Conservation (phyloP, 1,140 invertebrate genomes). For the Stegodyphus mimosarum region DNA sequence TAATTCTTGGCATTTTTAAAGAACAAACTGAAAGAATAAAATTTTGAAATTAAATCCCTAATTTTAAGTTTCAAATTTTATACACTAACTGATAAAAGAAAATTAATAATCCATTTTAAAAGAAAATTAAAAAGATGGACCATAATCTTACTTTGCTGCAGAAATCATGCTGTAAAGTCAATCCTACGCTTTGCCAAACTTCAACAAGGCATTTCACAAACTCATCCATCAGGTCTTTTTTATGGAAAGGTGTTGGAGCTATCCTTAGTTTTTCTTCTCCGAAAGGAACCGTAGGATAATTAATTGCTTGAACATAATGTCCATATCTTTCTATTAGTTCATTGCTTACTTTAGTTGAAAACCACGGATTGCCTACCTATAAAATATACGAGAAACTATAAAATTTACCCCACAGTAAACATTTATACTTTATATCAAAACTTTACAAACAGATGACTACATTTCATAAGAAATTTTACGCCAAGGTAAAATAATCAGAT, state of each 20-base stretch:
- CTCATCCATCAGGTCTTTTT: slow-evolving; percentile 86
- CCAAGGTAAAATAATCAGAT: too few species aligned
- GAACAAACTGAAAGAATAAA: too few species aligned
- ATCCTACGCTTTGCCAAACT: slow-evolving; percentile 73
- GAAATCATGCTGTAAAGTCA: slow-evolving; percentile 62
- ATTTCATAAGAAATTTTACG: too few species aligned
- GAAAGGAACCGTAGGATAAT: slow-evolving; percentile 95
- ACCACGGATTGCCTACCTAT: slow-evolving; percentile 85
- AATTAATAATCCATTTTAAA: background rate
- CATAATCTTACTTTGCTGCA: slow-evolving; percentile 69
- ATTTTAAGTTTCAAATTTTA: too few species aligned
- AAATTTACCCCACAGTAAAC: too few species aligned
- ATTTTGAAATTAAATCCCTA: too few species aligned
- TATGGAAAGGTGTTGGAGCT: slow-evolving; percentile 94
- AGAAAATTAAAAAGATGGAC: slow-evolving; percentile 1
- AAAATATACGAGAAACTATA: background rate
- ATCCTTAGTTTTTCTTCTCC: slow-evolving; percentile 93
- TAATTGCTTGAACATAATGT: slow-evolving; percentile 98
- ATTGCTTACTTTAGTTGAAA: slow-evolving; percentile 85
- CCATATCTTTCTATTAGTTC: slow-evolving; percentile 84
- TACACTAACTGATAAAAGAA: background rate
- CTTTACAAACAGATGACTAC: too few species aligned
- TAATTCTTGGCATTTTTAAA: too few species aligned
- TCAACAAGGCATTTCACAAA: slow-evolving; percentile 80
- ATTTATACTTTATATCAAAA: too few species aligned